Evolutionary conservation across 2,113 vertebrate species (phyloP).

Genomic region (Apeltes quadracus): DNA sequence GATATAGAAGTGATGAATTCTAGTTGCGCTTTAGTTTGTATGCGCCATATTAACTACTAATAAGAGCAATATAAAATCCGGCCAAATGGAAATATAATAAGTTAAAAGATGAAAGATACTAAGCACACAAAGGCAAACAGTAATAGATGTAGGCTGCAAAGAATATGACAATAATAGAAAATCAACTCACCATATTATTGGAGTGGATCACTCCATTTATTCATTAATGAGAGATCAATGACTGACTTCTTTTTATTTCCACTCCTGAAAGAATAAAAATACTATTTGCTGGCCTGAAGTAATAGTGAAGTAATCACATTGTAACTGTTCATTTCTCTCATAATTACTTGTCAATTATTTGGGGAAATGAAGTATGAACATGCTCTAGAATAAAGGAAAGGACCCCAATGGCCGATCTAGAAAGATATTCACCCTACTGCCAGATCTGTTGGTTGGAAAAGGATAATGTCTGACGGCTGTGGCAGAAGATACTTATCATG

Average conservation of each 20-base stretch:
- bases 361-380: background rate
- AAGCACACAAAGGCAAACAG: background rate
- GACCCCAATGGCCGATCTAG: constrained; percentile 10
- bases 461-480: constrained; percentile 22
- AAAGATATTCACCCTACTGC: constrained; percentile 11
- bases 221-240: background rate
- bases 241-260: background rate
- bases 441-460: constrained; percentile 16
- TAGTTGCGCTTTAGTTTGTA: background rate
- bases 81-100: background rate
- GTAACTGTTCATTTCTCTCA: background rate
- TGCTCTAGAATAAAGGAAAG: constrained; percentile 29
- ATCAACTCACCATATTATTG: background rate
- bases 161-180: background rate
- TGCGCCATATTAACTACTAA: background rate
- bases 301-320: background rate
- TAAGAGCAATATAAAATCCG: background rate
- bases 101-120: background rate
- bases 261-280: background rate
- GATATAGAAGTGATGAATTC: background rate
- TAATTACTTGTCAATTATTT: background rate
- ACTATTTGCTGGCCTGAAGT: background rate
- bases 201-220: background rate
- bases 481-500: constrained; percentile 48
- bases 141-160: background rate